Evolutionary conservation across 2,888 invertebrate genomes (phyloP).

Genomic region (Cantharis rufa): DNA sequence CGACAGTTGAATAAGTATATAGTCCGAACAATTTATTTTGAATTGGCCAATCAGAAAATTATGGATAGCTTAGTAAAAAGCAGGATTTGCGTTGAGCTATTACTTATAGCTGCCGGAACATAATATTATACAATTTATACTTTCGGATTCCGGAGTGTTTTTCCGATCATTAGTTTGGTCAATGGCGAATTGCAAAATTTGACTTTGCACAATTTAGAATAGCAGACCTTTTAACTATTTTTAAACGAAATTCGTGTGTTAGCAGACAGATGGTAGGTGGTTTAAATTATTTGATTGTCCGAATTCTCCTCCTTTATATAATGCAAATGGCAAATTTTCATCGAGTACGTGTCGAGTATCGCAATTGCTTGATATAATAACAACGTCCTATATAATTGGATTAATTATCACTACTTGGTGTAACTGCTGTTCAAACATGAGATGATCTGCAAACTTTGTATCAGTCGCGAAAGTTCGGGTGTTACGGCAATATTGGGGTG

Average conservation of each 20-base stretch:
- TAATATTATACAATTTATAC: background rate
- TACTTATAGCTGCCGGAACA: too few species aligned
- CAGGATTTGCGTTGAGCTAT: background rate
- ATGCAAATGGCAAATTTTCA: slow-evolving; percentile 20
- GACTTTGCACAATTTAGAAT: background rate
- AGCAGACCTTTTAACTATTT: background rate
- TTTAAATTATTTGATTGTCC: background rate
- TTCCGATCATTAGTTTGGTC: background rate
- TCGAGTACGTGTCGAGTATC: slow-evolving; percentile 22
- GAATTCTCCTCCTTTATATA: slow-evolving; percentile 9
- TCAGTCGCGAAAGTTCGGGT: slow-evolving; percentile 25
- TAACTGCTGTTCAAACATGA: slow-evolving; percentile 24
- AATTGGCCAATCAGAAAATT: background rate
- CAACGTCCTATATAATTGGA: slow-evolving; percentile 27
- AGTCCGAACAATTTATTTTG: background rate
- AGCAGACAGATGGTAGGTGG: background rate
- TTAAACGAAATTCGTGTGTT: background rate
- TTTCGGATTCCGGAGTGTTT: background rate
- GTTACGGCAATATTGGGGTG: slow-evolving; percentile 10
- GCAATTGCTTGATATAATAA: slow-evolving; percentile 28
- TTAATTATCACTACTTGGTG: slow-evolving; percentile 24
- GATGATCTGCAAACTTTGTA: slow-evolving; percentile 25
- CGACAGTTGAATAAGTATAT: background rate
- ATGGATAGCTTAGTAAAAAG: background rate
- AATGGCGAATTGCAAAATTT: background rate